Conservation (phyloP, 2,888 invertebrate species). For the Cenopis cana region DNA sequence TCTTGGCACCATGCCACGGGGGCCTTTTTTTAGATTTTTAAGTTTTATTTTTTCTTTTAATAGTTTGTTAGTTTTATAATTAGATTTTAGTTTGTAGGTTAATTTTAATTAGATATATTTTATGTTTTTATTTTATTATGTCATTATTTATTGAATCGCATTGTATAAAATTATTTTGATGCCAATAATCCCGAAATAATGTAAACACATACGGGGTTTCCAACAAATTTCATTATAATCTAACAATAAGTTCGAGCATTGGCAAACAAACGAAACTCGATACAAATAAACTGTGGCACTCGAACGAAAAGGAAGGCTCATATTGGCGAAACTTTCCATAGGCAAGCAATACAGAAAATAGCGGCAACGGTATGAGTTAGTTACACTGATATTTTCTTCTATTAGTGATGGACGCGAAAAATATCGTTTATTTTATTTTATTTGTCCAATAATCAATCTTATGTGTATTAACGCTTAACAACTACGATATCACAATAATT, state of each 20-base stretch:
- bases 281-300: conserved; percentile 38
- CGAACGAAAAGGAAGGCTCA: conserved; percentile 34
- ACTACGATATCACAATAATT: too few relatives aligned
- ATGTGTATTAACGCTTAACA: too few relatives aligned
- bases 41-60: too few relatives aligned
- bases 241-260: conserved; percentile 28
- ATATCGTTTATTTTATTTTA: neutral
- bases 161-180: neutral
- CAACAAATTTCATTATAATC: conserved; percentile 31
- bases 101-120: too few relatives aligned
- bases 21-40: too few relatives aligned
- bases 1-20: too few relatives aligned
- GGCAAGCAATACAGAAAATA: conserved; percentile 25
- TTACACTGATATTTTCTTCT: conserved; percentile 40
- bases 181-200: neutral
- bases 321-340: conserved; percentile 40
- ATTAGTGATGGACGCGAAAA: conserved; percentile 20
- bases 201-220: conserved; percentile 13
- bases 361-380: conserved; percentile 37
- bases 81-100: too few relatives aligned
- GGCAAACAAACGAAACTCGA: conserved; percentile 33
- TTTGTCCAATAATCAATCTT: neutral
- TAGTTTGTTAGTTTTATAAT: too few relatives aligned
- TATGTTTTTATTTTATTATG: too few relatives aligned
- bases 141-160: too few relatives aligned